Base-by-base conservation (phyloP, 1,140 invertebrate genomes). In the Mercenaria mercenaria region DNA sequence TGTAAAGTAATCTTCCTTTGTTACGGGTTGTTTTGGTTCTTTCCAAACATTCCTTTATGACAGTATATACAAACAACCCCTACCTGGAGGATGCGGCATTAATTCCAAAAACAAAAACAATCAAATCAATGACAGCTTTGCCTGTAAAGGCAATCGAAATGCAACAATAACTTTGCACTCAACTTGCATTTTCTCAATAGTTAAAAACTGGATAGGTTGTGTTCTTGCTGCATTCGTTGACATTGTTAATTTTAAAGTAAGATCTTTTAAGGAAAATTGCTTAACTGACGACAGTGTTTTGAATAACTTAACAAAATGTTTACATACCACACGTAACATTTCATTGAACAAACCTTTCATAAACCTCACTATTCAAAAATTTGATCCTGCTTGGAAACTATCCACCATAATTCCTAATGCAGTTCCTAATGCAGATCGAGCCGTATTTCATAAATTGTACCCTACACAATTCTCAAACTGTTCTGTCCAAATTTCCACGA, bases 211-310 rank as follows among this genome's bases (percentile, higher is more conserved):
- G 32, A 83, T 18, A 50, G 37, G 82, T 50, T 89, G 85, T 43
- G 34, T 20, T 77, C 90, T 81, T 20, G 89, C 86, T 8, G 85
- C 90, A 80, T 84, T 81, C 0, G 85, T 47, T 52, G 89, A 80
- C 80, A 91, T 89, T 23, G 47, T 56, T 23, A 80, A 37, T 80
- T 80, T 80, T 15, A 10, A 50, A 6, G 77, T 56, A 20, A 80
- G n/a, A 6, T 32, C 29, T 43, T 29, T 18, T 18, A 80, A 29
- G 20, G 43, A n/a, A n/a, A n/a, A n/a, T n/a, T n/a, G n/a, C n/a
- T n/a, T 80, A 29, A 20, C 32, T n/a, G 47, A 56, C 56, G 23
- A 20, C 41, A 80, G 10, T 32, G 23, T 20, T 80, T 41, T 80
- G 56, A 56, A 56, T 32, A 80, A 20, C 56, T 59, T 32, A 80